Evolutionary conservation across 2,113 vertebrate species (phyloP).

Genomic region (Corythornis madagascariensis): DNA sequence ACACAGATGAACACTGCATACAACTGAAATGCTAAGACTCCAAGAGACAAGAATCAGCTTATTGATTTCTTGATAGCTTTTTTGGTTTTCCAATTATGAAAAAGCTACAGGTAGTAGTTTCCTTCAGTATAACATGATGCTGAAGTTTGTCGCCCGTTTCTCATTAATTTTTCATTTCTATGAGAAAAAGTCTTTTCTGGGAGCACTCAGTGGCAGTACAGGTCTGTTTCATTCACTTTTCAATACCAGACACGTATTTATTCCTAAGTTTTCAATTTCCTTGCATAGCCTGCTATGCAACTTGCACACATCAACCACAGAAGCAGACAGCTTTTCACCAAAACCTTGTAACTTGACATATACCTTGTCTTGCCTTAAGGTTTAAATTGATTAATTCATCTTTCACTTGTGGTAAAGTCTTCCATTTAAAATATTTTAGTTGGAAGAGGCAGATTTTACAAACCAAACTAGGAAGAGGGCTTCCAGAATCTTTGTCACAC

Average conservation of each 20-base stretch:
- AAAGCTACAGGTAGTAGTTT: slow-evolving; percentile 42
- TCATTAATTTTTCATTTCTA: slow-evolving; percentile 61
- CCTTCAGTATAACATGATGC: not conserved
- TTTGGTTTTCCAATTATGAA: slow-evolving; percentile 28
- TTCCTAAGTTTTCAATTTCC: slow-evolving; percentile 33
- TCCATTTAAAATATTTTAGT: slow-evolving; percentile 52
- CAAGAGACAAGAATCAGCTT: not conserved
- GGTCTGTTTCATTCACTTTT: slow-evolving; percentile 8
- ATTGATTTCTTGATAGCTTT: slow-evolving; percentile 14
- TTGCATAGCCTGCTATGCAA: slow-evolving; percentile 38
- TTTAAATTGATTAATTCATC: slow-evolving; percentile 68
- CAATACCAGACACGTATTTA: slow-evolving; percentile 39
- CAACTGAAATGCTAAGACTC: not conserved
- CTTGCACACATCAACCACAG: slow-evolving; percentile 44
- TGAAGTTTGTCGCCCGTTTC: slow-evolving; percentile 26
- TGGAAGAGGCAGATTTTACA: slow-evolving; percentile 18
- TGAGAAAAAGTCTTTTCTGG: slow-evolving; percentile 33
- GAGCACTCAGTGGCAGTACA: not conserved
- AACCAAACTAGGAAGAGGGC: slow-evolving; percentile 16
- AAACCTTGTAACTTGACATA: slow-evolving; percentile 55
- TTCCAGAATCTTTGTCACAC: not conserved
- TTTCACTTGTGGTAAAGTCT: slow-evolving; percentile 45
- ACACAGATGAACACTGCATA: not conserved
- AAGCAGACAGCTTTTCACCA: slow-evolving; percentile 48
- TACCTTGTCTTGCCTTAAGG: slow-evolving; percentile 60